Conservation (phyloP, 2,113 vertebrate species). For the Chionomys nivalis region DNA sequence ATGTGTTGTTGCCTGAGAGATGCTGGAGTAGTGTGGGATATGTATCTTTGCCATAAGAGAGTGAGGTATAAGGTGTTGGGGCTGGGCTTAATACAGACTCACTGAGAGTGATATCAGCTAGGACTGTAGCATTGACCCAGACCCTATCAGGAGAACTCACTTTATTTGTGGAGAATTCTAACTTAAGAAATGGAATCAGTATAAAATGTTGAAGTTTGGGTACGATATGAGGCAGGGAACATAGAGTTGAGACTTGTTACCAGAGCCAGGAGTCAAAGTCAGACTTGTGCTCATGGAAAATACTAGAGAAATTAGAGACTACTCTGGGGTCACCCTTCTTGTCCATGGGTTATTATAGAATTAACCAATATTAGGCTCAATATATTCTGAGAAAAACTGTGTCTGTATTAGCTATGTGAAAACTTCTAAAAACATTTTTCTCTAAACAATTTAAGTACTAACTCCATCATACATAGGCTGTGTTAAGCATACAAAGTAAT, state of each 20-base stretch:
- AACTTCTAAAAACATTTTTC: background rate
- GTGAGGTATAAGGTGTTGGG: fast-evolving
- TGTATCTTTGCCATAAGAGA: background rate
- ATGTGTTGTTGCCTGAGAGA: background rate
- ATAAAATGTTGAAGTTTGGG: background rate
- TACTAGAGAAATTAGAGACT: background rate
- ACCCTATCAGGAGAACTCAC: background rate
- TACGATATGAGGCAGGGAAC: background rate
- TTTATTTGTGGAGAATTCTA: background rate
- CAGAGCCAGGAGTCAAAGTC: background rate
- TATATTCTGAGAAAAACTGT: background rate
- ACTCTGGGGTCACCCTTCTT: background rate
- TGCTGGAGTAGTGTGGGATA: background rate
- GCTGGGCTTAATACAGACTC: background rate
- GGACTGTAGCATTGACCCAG: background rate
- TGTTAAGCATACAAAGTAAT: background rate
- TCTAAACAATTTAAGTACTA: background rate
- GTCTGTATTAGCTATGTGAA: background rate
- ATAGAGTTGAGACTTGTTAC: background rate
- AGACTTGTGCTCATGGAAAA: background rate
- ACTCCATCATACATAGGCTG: background rate
- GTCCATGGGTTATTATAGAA: background rate
- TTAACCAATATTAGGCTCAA: background rate
- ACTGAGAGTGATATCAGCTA: background rate
- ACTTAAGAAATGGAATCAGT: background rate